These are phyloP conservation scores for Cerastis rubricosa DNA, from an alignment of 2,888 invertebrate genomes.

Conservation along the genomic window DNA sequence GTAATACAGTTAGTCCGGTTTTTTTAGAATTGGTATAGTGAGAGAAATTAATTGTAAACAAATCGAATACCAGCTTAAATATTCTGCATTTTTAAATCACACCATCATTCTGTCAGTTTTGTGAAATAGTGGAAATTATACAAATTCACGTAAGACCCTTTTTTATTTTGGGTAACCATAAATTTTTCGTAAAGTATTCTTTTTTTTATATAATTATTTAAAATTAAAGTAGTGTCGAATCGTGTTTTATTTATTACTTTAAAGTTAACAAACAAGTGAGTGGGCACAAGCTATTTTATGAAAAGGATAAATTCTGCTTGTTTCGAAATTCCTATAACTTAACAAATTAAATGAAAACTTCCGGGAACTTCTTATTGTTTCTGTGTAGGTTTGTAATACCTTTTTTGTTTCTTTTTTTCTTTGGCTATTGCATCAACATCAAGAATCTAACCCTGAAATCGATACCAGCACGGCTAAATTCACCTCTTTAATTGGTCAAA, in stretches of 20 bases:
- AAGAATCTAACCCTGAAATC: neutral
- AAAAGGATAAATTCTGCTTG: neutral
- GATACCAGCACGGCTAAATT: neutral
- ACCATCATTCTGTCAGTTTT: neutral
- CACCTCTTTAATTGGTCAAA: neutral
- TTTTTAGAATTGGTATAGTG: neutral
- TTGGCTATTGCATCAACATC: too few relatives aligned
- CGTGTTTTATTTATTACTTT: neutral
- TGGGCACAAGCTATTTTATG: constrained; percentile 13
- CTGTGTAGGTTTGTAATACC: neutral
- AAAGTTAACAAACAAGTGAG: constrained; percentile 2
- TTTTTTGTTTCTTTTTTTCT: neutral
- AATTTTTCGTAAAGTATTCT: neutral
- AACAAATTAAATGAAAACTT: constrained; percentile 11
- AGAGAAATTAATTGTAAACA: neutral
- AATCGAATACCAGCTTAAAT: neutral
- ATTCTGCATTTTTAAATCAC: neutral
- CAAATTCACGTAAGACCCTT: neutral
- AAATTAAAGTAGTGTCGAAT: neutral
- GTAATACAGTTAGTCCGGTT: neutral
- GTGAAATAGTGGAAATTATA: neutral
- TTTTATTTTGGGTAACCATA: neutral
- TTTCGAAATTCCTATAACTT: neutral
- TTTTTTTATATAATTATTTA: neutral
- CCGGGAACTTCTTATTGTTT: neutral